Evolutionary conservation across 2,888 invertebrate species (phyloP).

Genomic region (Eilema caniola): DNA sequence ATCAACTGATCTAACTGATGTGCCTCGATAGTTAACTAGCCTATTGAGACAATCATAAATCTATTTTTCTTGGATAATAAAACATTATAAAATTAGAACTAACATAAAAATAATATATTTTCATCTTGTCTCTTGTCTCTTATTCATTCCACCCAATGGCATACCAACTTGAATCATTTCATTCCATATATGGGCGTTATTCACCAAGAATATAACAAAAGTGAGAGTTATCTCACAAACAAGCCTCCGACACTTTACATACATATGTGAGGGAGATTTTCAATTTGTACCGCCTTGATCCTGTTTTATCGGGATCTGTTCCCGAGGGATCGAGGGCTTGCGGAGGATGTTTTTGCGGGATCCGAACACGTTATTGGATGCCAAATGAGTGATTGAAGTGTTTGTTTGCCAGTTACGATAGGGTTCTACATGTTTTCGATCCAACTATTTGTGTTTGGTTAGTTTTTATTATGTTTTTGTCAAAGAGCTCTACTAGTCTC

Average conservation of each 20-base stretch:
- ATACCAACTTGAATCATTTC: constrained; percentile 18
- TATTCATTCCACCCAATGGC: background rate
- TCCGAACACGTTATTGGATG: constrained; percentile 51
- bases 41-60: background rate
- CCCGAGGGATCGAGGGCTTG: constrained; percentile 48
- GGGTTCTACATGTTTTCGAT: constrained; percentile 42
- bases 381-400: constrained; percentile 56
- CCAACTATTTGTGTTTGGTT: constrained; percentile 44
- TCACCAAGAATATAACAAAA: constrained; percentile 22
- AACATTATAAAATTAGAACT: background rate
- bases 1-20: no score
- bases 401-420: constrained; percentile 54
- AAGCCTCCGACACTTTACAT: constrained; percentile 44
- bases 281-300: constrained; percentile 57
- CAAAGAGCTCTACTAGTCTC: background rate
- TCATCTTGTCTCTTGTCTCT: background rate
- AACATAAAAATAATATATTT: no score
- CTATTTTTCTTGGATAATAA: background rate
- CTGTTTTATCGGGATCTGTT: constrained; percentile 55
- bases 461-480: constrained; percentile 45
- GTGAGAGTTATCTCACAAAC: constrained; percentile 33
- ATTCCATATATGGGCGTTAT: constrained; percentile 7
- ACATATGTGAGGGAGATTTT: constrained; percentile 53
- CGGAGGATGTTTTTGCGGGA: constrained; percentile 49
- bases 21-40: no score